phyloP scores from a whole-genome alignment of 2,797 vertebrate genomes.

The Hyperoplus immaculatus region DNA sequence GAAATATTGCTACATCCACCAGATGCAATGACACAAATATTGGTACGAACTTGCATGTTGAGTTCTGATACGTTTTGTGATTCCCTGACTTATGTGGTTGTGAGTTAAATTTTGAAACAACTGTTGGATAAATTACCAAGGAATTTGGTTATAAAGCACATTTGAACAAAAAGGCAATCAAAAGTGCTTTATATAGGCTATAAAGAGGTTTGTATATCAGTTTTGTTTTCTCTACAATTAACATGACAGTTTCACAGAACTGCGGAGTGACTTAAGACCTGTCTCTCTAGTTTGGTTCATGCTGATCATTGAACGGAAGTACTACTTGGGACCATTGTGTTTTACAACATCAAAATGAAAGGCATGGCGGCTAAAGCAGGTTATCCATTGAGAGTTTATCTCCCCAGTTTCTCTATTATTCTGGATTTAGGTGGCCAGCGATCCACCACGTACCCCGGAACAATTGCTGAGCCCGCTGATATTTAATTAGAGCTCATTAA shows the following conservation, averaged over 20 bases:
- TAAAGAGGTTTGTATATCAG: not conserved
- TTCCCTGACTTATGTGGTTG: not conserved
- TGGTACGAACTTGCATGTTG: not conserved
- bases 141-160: not conserved
- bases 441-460: slow-evolving; percentile 61
- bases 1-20: too few species aligned
- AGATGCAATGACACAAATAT: too few species aligned
- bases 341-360: slow-evolving; percentile 24
- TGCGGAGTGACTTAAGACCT: not conserved
- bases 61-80: not conserved
- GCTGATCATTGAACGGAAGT: not conserved
- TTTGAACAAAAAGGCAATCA: not conserved
- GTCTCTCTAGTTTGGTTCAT: slow-evolving; percentile 2
- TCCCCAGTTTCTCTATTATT: slow-evolving; percentile 48
- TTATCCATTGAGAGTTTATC: slow-evolving; percentile 39
- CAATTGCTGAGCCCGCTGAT: slow-evolving; percentile 73
- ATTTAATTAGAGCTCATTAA: slow-evolving; percentile 86
- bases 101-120: not conserved
- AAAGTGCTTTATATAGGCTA: not conserved
- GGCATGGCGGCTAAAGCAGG: slow-evolving; percentile 28
- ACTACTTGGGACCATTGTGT: not conserved
- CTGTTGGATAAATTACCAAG: not conserved
- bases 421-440: slow-evolving; percentile 52
- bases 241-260: not conserved
- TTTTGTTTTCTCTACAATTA: not conserved